phyloP scores from a whole-genome alignment of 2,113 vertebrate genomes.

The Melanostigma gelatinosum region DNA sequence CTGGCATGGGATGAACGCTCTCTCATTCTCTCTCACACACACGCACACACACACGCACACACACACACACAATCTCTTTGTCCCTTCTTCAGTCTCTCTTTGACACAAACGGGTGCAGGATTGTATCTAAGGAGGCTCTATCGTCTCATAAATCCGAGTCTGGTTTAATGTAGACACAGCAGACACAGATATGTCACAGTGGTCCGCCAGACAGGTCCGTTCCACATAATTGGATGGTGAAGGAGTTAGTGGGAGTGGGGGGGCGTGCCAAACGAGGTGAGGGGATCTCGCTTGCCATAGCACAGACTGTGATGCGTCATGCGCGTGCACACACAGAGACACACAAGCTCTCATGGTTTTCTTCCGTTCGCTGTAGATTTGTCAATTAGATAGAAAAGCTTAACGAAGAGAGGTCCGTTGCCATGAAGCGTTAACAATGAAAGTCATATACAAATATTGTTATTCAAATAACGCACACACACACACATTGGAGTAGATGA shows the following conservation, averaged over 20 bases:
- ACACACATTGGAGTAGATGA: neutral
- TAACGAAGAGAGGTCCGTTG: neutral
- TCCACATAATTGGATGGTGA: constrained; percentile 57
- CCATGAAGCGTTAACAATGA: neutral
- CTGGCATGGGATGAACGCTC: constrained; percentile 53
- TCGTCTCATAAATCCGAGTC: constrained; percentile 31
- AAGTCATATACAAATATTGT: neutral
- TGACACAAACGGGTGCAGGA: constrained; percentile 33
- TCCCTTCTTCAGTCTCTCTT: constrained; percentile 26
- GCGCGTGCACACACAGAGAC: neutral
- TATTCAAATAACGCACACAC: neutral
- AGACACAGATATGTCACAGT: constrained; percentile 13
- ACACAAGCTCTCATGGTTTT: neutral
- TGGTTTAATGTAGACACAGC: constrained; percentile 23
- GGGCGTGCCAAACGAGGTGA: constrained; percentile 50
- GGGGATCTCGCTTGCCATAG: constrained; percentile 32
- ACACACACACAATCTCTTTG: constrained; percentile 32
- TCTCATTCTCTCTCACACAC: neutral
- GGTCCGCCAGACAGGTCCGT: constrained; percentile 28
- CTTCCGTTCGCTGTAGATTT: neutral
- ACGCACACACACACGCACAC: neutral
- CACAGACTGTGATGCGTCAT: constrained; percentile 22
- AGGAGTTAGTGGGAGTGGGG: neutral
- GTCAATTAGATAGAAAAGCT: neutral
- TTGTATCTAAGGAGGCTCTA: constrained; percentile 37